Base-by-base conservation (phyloP, 2,797 vertebrate species). In the Alcedo quadribrachys region DNA sequence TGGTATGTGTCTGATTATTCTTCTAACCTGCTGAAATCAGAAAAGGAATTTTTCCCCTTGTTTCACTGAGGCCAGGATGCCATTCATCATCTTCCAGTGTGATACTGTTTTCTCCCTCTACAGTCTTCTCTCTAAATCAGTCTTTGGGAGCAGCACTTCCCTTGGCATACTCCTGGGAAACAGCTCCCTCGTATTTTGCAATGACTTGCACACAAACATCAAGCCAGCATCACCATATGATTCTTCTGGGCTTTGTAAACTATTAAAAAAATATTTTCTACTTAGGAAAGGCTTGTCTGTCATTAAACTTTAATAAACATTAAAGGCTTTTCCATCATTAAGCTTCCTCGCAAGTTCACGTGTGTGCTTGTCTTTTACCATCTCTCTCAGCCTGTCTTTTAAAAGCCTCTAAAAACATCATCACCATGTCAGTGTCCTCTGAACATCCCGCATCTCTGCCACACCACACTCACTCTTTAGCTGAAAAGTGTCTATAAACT, bases 381-480 rank as follows among this genome's bases (percentile, higher is more conserved):
- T 45, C 8, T 81, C 30, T 87, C 65, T 69, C 70, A 19, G 15
- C 21, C 37, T 73, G 51, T 57, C 48, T 63, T 73, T 62, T 20
- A 54, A 71, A 81, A 88, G 22, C 45, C 57, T 78, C 50, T 22
- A 13, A 75, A 82, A 24, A 13, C 57, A 21, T 32, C 50, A 68
- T 28, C 80, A 22, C 35, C 69, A 16, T 5, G 5, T 15, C 48
- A 28, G 8, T 30, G 40, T 48, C 45, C 42, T 63, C 43, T 33
- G 32, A 53, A 24, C 1, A 0, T 32, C 69, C 60, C 5, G 0
- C 17, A 15, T 30, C 40, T 33, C 1, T 21, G 20, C 61, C 19
- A 3, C 45, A 79, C 57, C 81, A 15, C 46, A 8, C 33, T 57
- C 28, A 24, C 22, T 58, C 54, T 8, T 30, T 46, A 65, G 3